These are phyloP conservation scores for Acleris holmiana DNA, from an alignment of 2,888 invertebrate genomes.

Conservation along the genomic window DNA sequence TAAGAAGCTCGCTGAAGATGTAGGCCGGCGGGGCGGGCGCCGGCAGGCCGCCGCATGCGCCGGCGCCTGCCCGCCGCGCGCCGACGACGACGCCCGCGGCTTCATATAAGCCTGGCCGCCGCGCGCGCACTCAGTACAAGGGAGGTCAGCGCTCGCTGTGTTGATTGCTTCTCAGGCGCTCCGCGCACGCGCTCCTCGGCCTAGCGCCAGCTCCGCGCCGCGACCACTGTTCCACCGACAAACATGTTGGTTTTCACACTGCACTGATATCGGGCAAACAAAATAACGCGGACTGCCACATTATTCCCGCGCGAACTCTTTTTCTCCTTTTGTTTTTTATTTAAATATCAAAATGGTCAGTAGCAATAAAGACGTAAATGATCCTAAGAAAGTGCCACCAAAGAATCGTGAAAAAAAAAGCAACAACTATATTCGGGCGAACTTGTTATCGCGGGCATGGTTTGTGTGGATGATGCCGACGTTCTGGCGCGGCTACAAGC, in stretches of 20 bases:
- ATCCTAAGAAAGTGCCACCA: slow-evolving; percentile 74
- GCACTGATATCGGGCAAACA: slow-evolving; percentile 51
- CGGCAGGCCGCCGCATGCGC: background rate
- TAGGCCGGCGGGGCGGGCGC: background rate
- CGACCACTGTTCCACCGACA: slow-evolving; percentile 51
- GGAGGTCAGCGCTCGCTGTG: slow-evolving; percentile 66
- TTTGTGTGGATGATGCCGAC: slow-evolving; percentile 83
- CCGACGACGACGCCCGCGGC: slow-evolving; percentile 18
- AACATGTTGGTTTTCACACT: slow-evolving; percentile 61
- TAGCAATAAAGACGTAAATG: slow-evolving; percentile 73
- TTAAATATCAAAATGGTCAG: slow-evolving; percentile 72
- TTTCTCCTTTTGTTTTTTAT: slow-evolving; percentile 39
- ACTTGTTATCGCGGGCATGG: slow-evolving; percentile 73
- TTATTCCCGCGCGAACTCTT: slow-evolving; percentile 32
- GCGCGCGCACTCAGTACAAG: slow-evolving; percentile 72
- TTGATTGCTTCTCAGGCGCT: slow-evolving; percentile 63
- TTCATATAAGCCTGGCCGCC: slow-evolving; percentile 51
- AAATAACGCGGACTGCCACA: slow-evolving; percentile 46
- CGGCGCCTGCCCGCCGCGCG: slow-evolving; percentile 1
- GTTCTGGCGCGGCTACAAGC: slow-evolving; percentile 85
- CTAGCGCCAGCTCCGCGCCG: slow-evolving; percentile 51
- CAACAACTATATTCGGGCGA: slow-evolving; percentile 75
- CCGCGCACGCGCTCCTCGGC: slow-evolving; percentile 63
- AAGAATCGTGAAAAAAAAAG: slow-evolving; percentile 77
- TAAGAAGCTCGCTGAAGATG: background rate